Evolutionary conservation across 2,113 vertebrate species (phyloP).

Genomic region (Hystrix cristata): DNA sequence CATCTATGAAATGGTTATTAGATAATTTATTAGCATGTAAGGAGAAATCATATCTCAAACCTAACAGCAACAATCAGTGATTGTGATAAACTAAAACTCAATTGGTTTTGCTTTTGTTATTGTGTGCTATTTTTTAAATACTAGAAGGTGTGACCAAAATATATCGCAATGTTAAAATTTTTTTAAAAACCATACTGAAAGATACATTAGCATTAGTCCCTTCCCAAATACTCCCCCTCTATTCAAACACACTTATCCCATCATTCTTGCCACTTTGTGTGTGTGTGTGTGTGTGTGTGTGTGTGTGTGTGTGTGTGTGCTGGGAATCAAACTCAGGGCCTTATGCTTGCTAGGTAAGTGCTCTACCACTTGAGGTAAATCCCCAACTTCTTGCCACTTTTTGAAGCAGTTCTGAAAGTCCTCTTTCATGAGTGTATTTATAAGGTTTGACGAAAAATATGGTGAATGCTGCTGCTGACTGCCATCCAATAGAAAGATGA

Average conservation of each 20-base stretch:
- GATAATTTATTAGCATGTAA: background rate
- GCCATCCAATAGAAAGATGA: background rate
- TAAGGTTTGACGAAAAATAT: background rate
- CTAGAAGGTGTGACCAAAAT: background rate
- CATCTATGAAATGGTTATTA: background rate
- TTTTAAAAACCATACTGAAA: background rate
- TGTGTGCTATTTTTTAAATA: constrained; percentile 22
- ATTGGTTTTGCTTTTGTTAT: background rate
- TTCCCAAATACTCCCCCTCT: background rate
- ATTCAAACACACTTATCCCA: background rate
- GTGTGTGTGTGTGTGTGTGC: too few species aligned
- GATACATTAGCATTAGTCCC: background rate
- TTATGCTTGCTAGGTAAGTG: too few species aligned
- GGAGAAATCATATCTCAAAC: constrained; percentile 49
- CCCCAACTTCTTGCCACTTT: background rate
- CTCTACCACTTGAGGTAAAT: too few species aligned
- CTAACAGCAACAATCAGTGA: background rate
- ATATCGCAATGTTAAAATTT: background rate
- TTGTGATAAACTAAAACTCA: constrained; percentile 7
- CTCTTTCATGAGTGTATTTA: background rate
- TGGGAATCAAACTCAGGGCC: too few species aligned
- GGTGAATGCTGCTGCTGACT: background rate
- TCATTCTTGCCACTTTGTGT: background rate
- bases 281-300: too few species aligned
- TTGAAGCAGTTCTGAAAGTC: background rate